A percentile compares a stretch with the other conserved stretches of the same genome.
Conservation (phyloP, 1,140 invertebrate species). For the Lysiphlebus fabarum region DNA sequence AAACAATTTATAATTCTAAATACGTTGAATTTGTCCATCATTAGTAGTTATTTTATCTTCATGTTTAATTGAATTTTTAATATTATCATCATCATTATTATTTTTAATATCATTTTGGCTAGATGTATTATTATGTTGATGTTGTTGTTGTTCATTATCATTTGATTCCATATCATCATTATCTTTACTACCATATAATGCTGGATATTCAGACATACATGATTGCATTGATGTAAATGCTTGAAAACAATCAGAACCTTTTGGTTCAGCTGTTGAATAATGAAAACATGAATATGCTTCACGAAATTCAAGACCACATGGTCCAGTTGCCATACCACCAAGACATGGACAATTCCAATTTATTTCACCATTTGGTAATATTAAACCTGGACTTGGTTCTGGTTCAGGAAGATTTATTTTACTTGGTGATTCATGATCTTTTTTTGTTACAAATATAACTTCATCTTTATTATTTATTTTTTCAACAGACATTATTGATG, state of each 20-base stretch:
- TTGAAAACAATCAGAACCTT: too few relatives aligned
- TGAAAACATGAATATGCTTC: constrained; percentile 81
- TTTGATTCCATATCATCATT: constrained; percentile 41
- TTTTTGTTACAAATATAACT: constrained; percentile 77
- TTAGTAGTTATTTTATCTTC: too few relatives aligned
- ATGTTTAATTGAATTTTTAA: too few relatives aligned
- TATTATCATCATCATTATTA: too few relatives aligned
- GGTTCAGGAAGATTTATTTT: constrained; percentile 65
- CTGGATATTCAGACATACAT: too few relatives aligned
- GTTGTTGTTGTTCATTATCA: constrained; percentile 49
- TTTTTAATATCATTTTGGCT: too few relatives aligned
- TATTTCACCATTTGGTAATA: constrained; percentile 83
- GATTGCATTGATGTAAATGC: fast-evolving
- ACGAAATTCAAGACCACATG: constrained; percentile 87
- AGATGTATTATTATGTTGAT: too few relatives aligned
- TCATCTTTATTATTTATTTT: constrained; percentile 71
- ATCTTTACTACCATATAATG: too few relatives aligned
- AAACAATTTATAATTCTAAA: too few relatives aligned
- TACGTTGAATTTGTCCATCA: too few relatives aligned
- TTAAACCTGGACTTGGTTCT: constrained; percentile 73
- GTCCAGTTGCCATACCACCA: constrained; percentile 93
- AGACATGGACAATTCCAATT: constrained; percentile 96
- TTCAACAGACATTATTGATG: not conserved
- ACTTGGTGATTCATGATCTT: constrained; percentile 72
- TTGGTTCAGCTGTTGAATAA: too few relatives aligned